Percentiles rank a stretch among this genome's conserved stretches.
Evolutionary conservation across 2,888 invertebrate genomes (phyloP).

Genomic region (Beris chalybata): DNA sequence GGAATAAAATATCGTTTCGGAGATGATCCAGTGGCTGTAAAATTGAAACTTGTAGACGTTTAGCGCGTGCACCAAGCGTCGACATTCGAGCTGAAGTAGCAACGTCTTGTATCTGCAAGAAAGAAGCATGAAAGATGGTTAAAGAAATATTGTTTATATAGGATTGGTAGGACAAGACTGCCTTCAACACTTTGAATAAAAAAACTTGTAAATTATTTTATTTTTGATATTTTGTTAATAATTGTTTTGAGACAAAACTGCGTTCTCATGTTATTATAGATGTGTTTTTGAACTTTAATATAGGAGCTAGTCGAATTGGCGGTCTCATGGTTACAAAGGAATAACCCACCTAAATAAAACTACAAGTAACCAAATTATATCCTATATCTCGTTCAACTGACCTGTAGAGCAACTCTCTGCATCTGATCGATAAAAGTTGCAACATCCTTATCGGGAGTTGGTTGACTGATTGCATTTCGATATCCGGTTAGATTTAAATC

Average conservation of each 20-base stretch:
- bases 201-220: too few relatives aligned
- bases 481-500: slow-evolving; percentile 54
- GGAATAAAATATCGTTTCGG: slow-evolving; percentile 73
- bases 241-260: too few relatives aligned
- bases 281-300: too few relatives aligned
- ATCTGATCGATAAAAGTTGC: slow-evolving; percentile 57
- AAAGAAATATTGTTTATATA: too few relatives aligned
- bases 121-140: not conserved
- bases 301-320: too few relatives aligned
- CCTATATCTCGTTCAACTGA: slow-evolving; percentile 39
- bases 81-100: slow-evolving; percentile 73
- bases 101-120: slow-evolving; percentile 63
- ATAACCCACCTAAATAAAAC: too few relatives aligned
- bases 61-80: slow-evolving; percentile 66
- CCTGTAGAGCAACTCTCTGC: slow-evolving; percentile 56
- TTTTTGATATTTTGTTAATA: too few relatives aligned
- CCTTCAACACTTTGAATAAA: too few relatives aligned
- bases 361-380: too few relatives aligned
- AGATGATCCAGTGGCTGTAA: slow-evolving; percentile 70
- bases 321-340: too few relatives aligned
- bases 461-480: slow-evolving; percentile 52
- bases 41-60: slow-evolving; percentile 65
- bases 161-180: too few relatives aligned
- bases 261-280: too few relatives aligned
- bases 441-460: slow-evolving; percentile 56